Percentiles rank a stretch among this genome's conserved stretches.
Conservation (phyloP, 2,888 invertebrate species). For the Copidosoma aretas region DNA sequence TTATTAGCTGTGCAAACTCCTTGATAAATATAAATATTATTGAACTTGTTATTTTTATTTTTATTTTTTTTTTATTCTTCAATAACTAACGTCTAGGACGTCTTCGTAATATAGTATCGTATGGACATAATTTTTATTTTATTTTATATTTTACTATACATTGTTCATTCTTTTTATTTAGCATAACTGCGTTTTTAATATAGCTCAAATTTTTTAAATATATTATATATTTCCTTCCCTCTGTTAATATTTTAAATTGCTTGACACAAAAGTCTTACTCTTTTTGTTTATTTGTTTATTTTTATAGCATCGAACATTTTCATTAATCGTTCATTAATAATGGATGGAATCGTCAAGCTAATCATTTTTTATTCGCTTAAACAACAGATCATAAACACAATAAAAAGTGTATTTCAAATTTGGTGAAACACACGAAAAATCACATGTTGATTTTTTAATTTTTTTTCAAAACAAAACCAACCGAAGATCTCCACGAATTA, state of each 20-base stretch:
- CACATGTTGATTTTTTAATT: no score
- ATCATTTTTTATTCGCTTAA: not conserved
- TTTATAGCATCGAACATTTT: conserved; percentile 21
- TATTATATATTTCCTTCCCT: conserved; percentile 11
- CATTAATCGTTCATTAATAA: conserved; percentile 23
- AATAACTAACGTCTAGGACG: conserved; percentile 33
- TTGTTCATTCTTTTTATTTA: not conserved
- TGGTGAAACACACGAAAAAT: conserved; percentile 17
- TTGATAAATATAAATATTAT: conserved; percentile 30
- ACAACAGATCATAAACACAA: conserved; percentile 12
- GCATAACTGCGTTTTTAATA: conserved; percentile 6
- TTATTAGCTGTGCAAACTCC: conserved; percentile 33
- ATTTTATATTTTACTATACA: conserved; percentile 14
- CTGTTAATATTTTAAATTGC: not conserved
- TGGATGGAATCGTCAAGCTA: conserved; percentile 36
- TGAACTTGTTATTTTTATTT: conserved; percentile 9
- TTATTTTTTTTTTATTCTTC: not conserved
- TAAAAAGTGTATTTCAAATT: conserved; percentile 27
- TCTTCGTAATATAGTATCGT: conserved; percentile 17
- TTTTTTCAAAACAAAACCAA: conserved; percentile 18
- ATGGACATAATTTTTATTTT: conserved; percentile 36
- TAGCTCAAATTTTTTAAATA: not conserved
- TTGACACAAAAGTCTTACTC: conserved; percentile 10
- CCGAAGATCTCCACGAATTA: not conserved
- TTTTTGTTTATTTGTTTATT: not conserved